Conservation (phyloP, 2,113 vertebrate species). For the Callospermophilus lateralis region DNA sequence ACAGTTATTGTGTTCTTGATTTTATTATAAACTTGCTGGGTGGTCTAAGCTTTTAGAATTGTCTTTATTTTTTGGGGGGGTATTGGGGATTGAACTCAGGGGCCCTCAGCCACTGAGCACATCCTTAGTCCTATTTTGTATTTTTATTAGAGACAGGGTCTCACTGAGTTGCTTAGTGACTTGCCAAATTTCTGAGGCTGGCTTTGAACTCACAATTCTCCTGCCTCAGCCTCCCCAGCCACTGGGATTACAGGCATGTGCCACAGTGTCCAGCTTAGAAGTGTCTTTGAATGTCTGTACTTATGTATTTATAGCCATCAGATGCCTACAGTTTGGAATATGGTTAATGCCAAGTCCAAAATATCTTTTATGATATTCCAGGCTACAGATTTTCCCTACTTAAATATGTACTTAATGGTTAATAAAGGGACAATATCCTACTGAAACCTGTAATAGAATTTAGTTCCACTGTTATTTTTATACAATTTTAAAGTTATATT, state of each 20-base stretch:
- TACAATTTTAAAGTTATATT: slow-evolving; percentile 47
- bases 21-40: slow-evolving; percentile 31
- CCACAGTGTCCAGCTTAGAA: not conserved
- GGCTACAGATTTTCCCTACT: not conserved
- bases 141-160: too few species aligned
- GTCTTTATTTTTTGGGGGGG: not conserved
- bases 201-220: too few species aligned
- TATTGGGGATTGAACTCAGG: not conserved
- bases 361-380: not conserved
- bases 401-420: slow-evolving; percentile 30
- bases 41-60: not conserved
- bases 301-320: not conserved
- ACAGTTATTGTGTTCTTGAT: slow-evolving; percentile 2
- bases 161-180: too few species aligned
- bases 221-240: too few species aligned
- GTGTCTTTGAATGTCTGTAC: not conserved
- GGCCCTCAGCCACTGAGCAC: too few species aligned
- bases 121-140: too few species aligned
- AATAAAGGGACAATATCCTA: not conserved
- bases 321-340: not conserved
- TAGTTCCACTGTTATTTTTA: not conserved
- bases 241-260: too few species aligned
- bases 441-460: not conserved
- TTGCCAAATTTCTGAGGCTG: too few species aligned
- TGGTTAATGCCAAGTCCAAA: not conserved